A percentile compares a stretch with the other conserved stretches of the same genome.
Conservation (phyloP, 2,888 invertebrate species). For the Drosophila prolongata region DNA sequence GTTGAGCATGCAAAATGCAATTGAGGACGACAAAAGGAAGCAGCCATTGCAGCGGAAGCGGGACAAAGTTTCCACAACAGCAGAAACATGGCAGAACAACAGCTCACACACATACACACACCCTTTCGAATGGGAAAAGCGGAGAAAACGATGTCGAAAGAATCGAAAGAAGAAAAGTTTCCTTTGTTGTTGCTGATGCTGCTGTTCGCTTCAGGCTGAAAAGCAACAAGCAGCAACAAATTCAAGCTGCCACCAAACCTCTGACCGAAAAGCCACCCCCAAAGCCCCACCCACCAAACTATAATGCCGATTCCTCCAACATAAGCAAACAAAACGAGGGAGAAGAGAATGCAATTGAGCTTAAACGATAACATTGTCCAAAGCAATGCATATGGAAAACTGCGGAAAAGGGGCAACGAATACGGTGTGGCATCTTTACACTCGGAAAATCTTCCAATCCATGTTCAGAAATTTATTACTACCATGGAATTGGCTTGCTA, state of each 20-base stretch:
- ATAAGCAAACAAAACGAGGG: slow-evolving; percentile 10
- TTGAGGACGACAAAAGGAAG: slow-evolving; percentile 41
- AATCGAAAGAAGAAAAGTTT: slow-evolving; percentile 39
- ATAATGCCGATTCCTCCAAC: slow-evolving; percentile 8
- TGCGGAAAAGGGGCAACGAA: slow-evolving; percentile 9
- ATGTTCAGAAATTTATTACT: too few relatives aligned
- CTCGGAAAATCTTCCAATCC: neutral
- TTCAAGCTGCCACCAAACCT: slow-evolving; percentile 28
- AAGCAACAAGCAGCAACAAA: slow-evolving; percentile 38
- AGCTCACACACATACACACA: neutral
- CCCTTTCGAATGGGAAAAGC: slow-evolving; percentile 12
- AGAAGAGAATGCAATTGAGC: slow-evolving; percentile 62
- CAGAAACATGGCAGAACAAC: slow-evolving; percentile 8
- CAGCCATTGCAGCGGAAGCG: slow-evolving; percentile 33
- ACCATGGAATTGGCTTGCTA: too few relatives aligned
- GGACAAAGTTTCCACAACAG: slow-evolving; percentile 18
- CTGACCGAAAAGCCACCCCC: slow-evolving; percentile 26
- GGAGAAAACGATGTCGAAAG: slow-evolving; percentile 20
- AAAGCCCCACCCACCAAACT: neutral
- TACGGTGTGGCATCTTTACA: slow-evolving; percentile 5
- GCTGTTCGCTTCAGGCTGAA: slow-evolving; percentile 21
- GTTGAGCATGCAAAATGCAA: slow-evolving; percentile 38
- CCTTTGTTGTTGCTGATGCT: slow-evolving; percentile 35
- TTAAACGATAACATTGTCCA: slow-evolving; percentile 67
- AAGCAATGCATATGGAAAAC: slow-evolving; percentile 32